Percentiles rank a stretch among this genome's conserved stretches.
These are phyloP conservation scores for Octomys mimax DNA, from an alignment of 2,797 vertebrate genomes.

Conservation along the genomic window DNA sequence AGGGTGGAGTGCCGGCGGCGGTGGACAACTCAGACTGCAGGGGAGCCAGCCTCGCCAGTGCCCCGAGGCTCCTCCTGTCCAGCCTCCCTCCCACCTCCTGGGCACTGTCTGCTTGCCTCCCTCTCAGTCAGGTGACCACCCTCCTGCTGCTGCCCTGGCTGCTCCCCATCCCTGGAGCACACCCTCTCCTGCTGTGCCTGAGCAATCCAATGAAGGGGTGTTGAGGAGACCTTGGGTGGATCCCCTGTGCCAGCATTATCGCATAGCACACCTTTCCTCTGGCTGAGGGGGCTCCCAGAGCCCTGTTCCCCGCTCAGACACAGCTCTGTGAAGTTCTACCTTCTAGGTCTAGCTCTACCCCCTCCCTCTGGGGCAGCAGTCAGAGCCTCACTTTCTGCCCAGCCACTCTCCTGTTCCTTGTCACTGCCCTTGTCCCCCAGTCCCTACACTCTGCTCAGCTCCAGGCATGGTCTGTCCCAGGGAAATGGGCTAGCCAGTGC, in stretches of 20 bases:
- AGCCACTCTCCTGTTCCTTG: background rate
- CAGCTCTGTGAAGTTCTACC: background rate
- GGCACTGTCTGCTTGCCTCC: background rate
- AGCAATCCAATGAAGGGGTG: background rate
- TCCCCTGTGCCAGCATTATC: background rate
- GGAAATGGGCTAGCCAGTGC: background rate
- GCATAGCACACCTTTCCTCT: background rate
- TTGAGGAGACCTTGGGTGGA: background rate
- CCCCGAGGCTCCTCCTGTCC: background rate
- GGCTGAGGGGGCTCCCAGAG: background rate
- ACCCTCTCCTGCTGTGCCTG: background rate
- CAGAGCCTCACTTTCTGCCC: constrained; percentile 38
- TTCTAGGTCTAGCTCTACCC: background rate
- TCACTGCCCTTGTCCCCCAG: too few species aligned
- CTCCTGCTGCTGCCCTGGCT: background rate
- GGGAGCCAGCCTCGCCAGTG: background rate
- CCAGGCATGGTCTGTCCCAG: background rate
- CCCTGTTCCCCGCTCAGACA: background rate
- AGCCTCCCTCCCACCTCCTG: background rate
- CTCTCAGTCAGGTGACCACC: background rate
- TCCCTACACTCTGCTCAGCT: constrained; percentile 19
- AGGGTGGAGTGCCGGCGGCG: background rate
- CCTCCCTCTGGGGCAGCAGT: background rate
- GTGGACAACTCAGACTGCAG: background rate
- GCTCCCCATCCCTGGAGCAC: background rate